Conservation (phyloP, 2,797 vertebrate species). For the Peromyscus nudipes region DNA sequence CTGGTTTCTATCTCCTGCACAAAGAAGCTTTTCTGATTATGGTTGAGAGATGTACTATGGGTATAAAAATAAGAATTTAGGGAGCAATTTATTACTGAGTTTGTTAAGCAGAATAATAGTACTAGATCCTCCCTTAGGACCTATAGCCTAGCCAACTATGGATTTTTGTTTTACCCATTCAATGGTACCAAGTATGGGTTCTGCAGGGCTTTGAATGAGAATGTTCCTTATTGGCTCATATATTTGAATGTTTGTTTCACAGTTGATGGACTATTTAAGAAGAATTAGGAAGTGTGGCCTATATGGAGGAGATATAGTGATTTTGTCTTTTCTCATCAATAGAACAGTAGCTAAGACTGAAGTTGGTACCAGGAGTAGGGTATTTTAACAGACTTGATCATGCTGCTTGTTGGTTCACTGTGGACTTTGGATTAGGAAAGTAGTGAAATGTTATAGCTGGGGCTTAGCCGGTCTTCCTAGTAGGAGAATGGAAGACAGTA, state of each 20-base stretch:
- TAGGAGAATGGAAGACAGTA: not conserved
- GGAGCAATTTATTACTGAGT: not conserved
- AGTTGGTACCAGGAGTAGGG: not conserved
- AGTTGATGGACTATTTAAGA: not conserved
- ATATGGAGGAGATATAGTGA: not conserved
- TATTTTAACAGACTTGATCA: not conserved
- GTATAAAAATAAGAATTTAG: not conserved
- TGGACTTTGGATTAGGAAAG: not conserved
- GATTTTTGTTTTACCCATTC: not conserved
- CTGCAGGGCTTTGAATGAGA: not conserved
- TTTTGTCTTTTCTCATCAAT: not conserved
- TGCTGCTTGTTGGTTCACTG: not conserved
- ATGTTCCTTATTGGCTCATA: not conserved
- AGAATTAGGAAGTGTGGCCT: not conserved
- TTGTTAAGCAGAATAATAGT: not conserved
- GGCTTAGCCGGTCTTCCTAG: not conserved
- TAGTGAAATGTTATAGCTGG: not conserved
- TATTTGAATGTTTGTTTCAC: not conserved
- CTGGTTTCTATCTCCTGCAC: not conserved
- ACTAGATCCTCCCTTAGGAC: not conserved
- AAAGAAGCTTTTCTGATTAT: not conserved
- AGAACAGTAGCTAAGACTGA: not conserved
- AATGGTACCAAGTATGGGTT: not conserved
- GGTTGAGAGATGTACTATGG: not conserved
- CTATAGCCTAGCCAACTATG: not conserved